Percentiles rank a stretch among this genome's conserved stretches.
Evolutionary conservation across 2,113 vertebrate genomes (phyloP).

Genomic region (Tor tambroides): DNA sequence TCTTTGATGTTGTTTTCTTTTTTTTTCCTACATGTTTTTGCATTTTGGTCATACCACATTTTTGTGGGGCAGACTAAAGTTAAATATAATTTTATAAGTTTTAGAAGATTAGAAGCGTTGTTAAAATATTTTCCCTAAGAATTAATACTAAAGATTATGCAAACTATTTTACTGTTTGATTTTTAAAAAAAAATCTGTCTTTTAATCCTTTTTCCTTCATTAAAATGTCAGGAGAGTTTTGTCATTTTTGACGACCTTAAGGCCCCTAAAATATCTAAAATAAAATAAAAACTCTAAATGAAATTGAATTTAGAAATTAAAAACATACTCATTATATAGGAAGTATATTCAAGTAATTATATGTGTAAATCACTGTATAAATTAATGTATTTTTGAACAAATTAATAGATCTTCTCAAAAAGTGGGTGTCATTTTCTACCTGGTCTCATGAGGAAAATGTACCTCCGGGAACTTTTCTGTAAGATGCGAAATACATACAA

Average conservation of each 20-base stretch:
- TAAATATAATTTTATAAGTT: not conserved
- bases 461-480: too few relatives aligned
- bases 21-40: not conserved
- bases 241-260: not conserved
- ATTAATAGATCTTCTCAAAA: not conserved
- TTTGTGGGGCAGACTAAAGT: not conserved
- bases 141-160: not conserved
- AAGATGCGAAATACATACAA: too few relatives aligned
- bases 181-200: not conserved
- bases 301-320: not conserved
- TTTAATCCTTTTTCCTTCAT: not conserved
- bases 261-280: not conserved
- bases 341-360: not conserved
- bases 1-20: not conserved
- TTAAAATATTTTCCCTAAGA: not conserved
- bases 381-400: not conserved
- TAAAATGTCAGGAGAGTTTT: not conserved
- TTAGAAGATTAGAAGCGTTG: not conserved
- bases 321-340: not conserved
- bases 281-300: not conserved
- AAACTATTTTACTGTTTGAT: not conserved
- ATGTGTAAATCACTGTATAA: not conserved
- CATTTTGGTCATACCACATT: not conserved
- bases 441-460: too few relatives aligned
- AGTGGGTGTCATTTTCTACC: not conserved